Evolutionary conservation across 2,888 invertebrate species (phyloP).

Genomic region (Urechis unicinctus): DNA sequence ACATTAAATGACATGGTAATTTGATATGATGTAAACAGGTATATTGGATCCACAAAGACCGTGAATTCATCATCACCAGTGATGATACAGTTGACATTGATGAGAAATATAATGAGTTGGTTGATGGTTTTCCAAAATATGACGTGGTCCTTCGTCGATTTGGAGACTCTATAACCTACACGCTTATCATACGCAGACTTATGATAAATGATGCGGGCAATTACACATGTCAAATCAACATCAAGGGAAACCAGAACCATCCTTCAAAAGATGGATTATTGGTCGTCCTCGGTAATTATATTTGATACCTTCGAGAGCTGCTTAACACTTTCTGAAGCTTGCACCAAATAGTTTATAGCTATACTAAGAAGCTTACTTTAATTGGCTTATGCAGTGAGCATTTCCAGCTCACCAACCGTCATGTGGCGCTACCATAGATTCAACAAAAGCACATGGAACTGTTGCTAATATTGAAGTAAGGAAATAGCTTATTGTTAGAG

Average conservation of each 20-base stretch:
- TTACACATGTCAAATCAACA: slow-evolving; percentile 34
- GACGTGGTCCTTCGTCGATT: slow-evolving; percentile 6
- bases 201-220: slow-evolving; percentile 33
- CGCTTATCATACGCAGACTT: slow-evolving; percentile 35
- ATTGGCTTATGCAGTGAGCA: too few species aligned
- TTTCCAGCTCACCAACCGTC: too few species aligned
- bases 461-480: too few species aligned
- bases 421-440: too few species aligned
- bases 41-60: slow-evolving; percentile 15
- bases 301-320: too few species aligned
- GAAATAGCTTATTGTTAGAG: too few species aligned
- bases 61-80: slow-evolving; percentile 9
- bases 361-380: too few species aligned
- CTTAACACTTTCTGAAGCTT: too few species aligned
- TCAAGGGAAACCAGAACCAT: slow-evolving; percentile 18
- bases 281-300: slow-evolving; percentile 13
- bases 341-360: too few species aligned
- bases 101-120: slow-evolving; percentile 13
- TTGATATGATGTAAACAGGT: slow-evolving; percentile 12
- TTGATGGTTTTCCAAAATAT: slow-evolving; percentile 21
- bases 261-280: slow-evolving; percentile 15
- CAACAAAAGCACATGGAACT: too few species aligned
- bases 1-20: not conserved
- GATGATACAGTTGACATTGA: slow-evolving; percentile 19
- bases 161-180: slow-evolving; percentile 28